Evolutionary conservation across 2,888 invertebrate species (phyloP), one percentile per base, ranked within the genome.

Genomic region (Willowsia nigromaculata): DNA sequence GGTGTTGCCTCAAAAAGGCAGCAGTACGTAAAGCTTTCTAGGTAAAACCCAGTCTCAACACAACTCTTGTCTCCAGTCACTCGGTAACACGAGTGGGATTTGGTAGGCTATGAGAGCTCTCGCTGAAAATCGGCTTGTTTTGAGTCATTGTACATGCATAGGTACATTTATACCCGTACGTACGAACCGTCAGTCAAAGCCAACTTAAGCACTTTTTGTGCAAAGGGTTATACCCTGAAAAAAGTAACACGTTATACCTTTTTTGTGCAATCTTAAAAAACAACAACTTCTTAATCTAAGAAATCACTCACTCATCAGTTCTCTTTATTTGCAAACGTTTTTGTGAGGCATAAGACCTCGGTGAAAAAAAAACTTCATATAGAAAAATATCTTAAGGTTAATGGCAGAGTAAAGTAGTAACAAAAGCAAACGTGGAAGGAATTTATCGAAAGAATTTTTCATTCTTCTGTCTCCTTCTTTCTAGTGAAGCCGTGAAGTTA

Each of bases 31-130:
- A 27, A 50, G 9, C 47, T 22, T 78, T 78, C 53, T 43, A 81
- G 80, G 71, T 82, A 87, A 87, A 87, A 81, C 71, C 37, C 33
- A 59, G 59, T 22, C 40, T 80, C 81, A 30, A 15, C 71, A 71
- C 74, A 25, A 30, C 71, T 76, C 76, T 65, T 37, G 74, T 88
- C 76, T 88, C 88, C 88, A 88, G 88, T 88, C 88, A 88, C 83
- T 88, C 83, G 83, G 47, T 83, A 76, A 83, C 88, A 65, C 88
- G 88, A 76, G 88, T 87, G 87, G 87, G 82, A 87, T 87, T 87
- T 82, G 80, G 81, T 68, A 59, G 86, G 33, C 53, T 22, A 47
- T n/a, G 25, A 53, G 56, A 80, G 86, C 53, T 86, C 80, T 80
- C 53, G 86, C 80, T 86, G 68, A 80, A 68, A 85, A 37, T 80